phyloP scores from a whole-genome alignment of 2,888 invertebrate genomes.

The Mamestra brassicae region DNA sequence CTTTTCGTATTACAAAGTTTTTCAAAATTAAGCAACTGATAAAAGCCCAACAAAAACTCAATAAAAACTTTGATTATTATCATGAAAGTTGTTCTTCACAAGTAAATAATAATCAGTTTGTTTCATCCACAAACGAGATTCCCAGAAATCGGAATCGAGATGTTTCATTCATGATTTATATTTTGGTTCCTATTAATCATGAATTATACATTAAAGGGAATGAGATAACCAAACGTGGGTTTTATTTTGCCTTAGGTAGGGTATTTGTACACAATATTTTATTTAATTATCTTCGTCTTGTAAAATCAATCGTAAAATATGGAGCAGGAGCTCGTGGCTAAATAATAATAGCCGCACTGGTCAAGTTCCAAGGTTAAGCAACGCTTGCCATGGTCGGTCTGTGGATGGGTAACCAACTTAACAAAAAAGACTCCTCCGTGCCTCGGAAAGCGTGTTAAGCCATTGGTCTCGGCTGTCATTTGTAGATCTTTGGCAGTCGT shows the following conservation, averaged over 20 bases:
- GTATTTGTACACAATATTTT: not conserved
- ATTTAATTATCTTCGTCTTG: not conserved
- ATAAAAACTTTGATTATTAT: slow-evolving; percentile 36
- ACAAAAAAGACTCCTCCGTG: too few relatives aligned
- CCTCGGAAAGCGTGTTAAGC: too few relatives aligned
- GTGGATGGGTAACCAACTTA: too few relatives aligned
- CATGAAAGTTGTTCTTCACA: slow-evolving; percentile 22
- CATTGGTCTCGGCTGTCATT: too few relatives aligned
- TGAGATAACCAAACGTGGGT: slow-evolving; percentile 22
- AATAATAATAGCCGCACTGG: not conserved
- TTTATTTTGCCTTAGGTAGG: slow-evolving; percentile 2
- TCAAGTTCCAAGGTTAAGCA: not conserved
- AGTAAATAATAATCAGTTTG: slow-evolving; percentile 31
- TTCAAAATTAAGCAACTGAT: not conserved
- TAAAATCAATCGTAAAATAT: too few relatives aligned
- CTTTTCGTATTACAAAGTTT: not conserved
- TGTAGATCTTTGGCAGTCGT: too few relatives aligned
- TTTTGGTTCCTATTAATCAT: slow-evolving; percentile 5
- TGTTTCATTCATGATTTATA: slow-evolving; percentile 51
- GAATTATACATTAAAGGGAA: slow-evolving; percentile 43
- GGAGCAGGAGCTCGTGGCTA: not conserved
- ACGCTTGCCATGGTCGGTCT: not conserved
- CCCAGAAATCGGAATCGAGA: slow-evolving; percentile 25
- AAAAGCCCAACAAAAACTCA: slow-evolving; percentile 13
- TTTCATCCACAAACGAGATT: slow-evolving; percentile 31